These are phyloP conservation scores for Eptatretus burgeri DNA, from an alignment of 2,113 vertebrate species.

Conservation along the genomic window DNA sequence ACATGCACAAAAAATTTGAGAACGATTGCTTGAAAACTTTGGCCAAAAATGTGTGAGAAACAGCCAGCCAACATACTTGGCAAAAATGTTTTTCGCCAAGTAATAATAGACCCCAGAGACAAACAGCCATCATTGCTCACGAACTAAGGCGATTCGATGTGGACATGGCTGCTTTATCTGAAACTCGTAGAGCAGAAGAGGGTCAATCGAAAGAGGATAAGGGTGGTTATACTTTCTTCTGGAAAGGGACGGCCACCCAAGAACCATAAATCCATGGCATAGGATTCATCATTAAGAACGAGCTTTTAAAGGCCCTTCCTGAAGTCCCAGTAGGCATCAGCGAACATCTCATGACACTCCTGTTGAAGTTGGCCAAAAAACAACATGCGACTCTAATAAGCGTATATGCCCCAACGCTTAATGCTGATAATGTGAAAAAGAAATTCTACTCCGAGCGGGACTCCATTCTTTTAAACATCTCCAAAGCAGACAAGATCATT, in stretches of 20 bases:
- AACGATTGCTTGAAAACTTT: too few species aligned
- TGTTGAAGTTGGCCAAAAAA: neutral
- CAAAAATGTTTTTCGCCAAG: too few species aligned
- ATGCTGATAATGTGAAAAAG: neutral
- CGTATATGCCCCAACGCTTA: neutral
- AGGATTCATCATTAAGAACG: neutral
- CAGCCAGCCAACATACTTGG: too few species aligned
- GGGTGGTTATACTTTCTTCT: neutral
- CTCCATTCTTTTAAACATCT: neutral
- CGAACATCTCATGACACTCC: neutral
- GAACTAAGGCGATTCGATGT: too few species aligned
- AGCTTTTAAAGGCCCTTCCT: neutral
- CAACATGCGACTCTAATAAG: neutral
- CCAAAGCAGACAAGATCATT: conserved; percentile 3
- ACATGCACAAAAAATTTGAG: too few species aligned
- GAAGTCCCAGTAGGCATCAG: neutral
- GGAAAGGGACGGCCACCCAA: neutral
- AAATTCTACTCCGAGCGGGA: neutral
- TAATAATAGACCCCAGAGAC: neutral
- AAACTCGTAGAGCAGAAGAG: neutral
- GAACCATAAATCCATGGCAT: neutral
- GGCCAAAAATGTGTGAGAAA: too few species aligned
- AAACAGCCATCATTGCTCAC: neutral
- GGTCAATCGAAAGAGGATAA: neutral
- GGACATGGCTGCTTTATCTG: neutral